Base-by-base conservation (phyloP, 35 echinoderm and acorn worm species). In the Stichopus chloronotus region DNA sequence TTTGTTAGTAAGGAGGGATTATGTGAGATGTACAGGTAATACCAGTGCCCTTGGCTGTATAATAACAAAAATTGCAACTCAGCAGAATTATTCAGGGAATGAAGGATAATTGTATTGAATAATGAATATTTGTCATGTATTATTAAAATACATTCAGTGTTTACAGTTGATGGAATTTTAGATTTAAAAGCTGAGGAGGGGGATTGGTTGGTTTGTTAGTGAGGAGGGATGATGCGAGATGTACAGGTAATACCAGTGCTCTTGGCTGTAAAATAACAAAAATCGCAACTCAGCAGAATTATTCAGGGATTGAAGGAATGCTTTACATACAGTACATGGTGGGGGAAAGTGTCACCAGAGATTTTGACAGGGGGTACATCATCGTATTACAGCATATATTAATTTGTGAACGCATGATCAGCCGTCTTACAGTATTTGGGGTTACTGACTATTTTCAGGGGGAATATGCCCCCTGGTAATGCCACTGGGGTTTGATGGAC, bases 11-110 rank as follows among this genome's bases (percentile, higher is more conserved):
- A 78, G 74, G 74, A 19, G 74, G 74, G 17, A 78, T 19, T 6
- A 78, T 69, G 63, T 69, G 63, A 69, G 63, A 69, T 69, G 63
- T 69, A 69, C 63, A n/a, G n/a, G n/a, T n/a, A n/a, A n/a, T n/a
- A n/a, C n/a, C n/a, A n/a, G n/a, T n/a, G n/a, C n/a, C n/a, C 63
- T 69, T 69, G 63, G 63, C 63, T 69, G 63, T 69, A 69, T 9
- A 69, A 69, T 69, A 69, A 69, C 63, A 69, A 69, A 69, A 69
- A 69, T 69, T 69, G 19, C 63, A 69, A 69, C 63, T 69, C 63
- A 69, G 63, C 63, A 69, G 63, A 69, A 69, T 69, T 69, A 69
- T 69, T 69, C 63, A 69, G 63, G 63, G 63, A 69, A 69, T 69
- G 63, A 19, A 69, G 63, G 63, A 69, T n/a, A n/a, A 7, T 60